Evolutionary conservation across 2,797 vertebrate genomes (phyloP).

Genomic region (Chanos chanos): DNA sequence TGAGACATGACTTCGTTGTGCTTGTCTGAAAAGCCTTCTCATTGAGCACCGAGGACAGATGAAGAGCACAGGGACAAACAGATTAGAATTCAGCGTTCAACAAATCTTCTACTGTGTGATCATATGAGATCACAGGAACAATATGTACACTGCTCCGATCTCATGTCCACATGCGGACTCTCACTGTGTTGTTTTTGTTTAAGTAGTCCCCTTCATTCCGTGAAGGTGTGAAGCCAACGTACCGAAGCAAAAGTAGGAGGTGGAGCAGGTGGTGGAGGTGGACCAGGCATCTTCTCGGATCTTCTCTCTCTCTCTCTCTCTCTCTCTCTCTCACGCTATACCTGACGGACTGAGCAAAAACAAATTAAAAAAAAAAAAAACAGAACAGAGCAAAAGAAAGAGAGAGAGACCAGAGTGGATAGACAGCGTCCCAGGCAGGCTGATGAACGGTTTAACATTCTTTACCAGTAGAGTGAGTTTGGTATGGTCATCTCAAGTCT

Average conservation of each 20-base stretch:
- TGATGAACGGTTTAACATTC: too few species aligned
- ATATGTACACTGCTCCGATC: too few species aligned
- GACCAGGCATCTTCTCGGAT: conserved; percentile 85
- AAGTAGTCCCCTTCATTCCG: not conserved
- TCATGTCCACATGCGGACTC: too few species aligned
- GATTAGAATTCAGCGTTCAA: too few species aligned
- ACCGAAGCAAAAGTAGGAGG: conserved; percentile 84
- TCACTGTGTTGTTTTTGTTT: not conserved
- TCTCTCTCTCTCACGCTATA: conserved; percentile 30
- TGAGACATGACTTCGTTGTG: not conserved
- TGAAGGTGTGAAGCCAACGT: conserved; percentile 45
- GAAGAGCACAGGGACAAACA: not conserved
- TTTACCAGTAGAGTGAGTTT: too few species aligned
- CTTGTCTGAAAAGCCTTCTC: not conserved
- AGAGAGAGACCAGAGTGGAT: not conserved
- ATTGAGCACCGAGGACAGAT: not conserved
- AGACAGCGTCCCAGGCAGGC: not conserved
- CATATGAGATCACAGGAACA: too few species aligned
- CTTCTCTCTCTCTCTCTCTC: too few species aligned
- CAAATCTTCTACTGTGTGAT: too few species aligned
- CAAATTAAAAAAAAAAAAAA: not conserved
- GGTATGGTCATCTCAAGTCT: too few species aligned
- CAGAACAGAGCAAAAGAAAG: not conserved
- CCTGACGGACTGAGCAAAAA: not conserved
- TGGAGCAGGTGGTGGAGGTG: conserved; percentile 82